Base-by-base conservation (phyloP, 2,888 invertebrate species). In the Napeogenes sylphis region DNA sequence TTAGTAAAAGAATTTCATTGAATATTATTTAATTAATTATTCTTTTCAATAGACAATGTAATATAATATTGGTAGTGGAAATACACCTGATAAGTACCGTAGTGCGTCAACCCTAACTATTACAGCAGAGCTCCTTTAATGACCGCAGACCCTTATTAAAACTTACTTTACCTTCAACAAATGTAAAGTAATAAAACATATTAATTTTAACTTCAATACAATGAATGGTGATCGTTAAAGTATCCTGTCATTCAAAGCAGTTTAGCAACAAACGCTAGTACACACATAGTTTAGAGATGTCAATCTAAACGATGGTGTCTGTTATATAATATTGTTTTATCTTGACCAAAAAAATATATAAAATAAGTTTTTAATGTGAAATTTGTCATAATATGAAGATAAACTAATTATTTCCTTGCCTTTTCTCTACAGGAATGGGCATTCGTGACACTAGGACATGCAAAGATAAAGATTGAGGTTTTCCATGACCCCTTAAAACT, bases 131-230 rank as follows among this genome's bases (percentile, higher is more conserved):
- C 78, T 79, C 75, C 80, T 73, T 82, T 86, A 87, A 86, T 84
- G 85, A 85, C 84, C 84, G 77, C 82, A 80, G 82, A 84, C 86
- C 87, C 85, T 86, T 86, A 85, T 85, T 85, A 85, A 85, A 87
- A 86, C 85, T 86, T 84, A 78, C 82, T 80, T 79, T 78, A 78
- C 78, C 79, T 79, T 54, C 77, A 76, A 79, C 79, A 84, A 87
- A 78, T 85, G 85, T 81, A 79, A 80, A 84, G 82, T 82, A 84
- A 84, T 82, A 83, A 82, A 81, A 83, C 82, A 82, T 84, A 85
- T 83, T 86, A 82, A 86, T 85, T 82, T 77, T 79, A 78, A 80
- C 80, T 80, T 83, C 78, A 80, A 84, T 83, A 77, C 73, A 72
- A 77, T 75, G 76, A 78, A 80, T 82, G 76, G 77, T 73, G 75